Percentiles rank a stretch among this genome's conserved stretches.
phyloP scores from a whole-genome alignment of 2,888 invertebrate species.

The Unio pictorum region DNA sequence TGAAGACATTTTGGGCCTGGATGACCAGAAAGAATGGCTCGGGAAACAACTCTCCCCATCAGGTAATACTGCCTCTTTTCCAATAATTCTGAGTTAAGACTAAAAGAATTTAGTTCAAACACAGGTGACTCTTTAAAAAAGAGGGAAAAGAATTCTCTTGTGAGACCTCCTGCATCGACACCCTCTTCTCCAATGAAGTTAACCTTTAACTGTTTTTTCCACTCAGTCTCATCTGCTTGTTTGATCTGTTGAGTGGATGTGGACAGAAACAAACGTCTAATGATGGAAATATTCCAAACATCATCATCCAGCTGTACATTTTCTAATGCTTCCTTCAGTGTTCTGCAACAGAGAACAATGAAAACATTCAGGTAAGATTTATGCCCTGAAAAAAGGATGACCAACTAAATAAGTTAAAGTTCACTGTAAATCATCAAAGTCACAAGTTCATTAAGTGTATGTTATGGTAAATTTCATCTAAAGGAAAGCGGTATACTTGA shows the following conservation, averaged over 20 bases:
- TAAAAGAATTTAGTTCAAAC: conserved; percentile 14
- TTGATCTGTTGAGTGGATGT: conserved; percentile 13
- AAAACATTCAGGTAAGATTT: too few relatives aligned
- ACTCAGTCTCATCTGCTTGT: conserved; percentile 13
- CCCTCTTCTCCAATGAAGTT: conserved; percentile 20
- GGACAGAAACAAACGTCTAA: conserved; percentile 7
- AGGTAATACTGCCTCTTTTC: conserved; percentile 11
- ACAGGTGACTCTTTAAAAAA: conserved; percentile 12
- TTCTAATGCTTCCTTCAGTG: background rate
- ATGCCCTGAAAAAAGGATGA: too few relatives aligned
- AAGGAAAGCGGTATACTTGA: too few relatives aligned
- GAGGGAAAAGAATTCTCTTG: conserved; percentile 11
- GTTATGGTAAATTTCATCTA: too few relatives aligned
- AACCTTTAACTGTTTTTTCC: conserved; percentile 8
- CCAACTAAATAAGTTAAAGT: too few relatives aligned
- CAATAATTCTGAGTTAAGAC: conserved; percentile 11
- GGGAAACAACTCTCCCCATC: conserved; percentile 10
- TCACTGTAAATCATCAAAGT: too few relatives aligned
- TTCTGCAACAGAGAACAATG: background rate
- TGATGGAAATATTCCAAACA: conserved; percentile 7
- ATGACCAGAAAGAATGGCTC: conserved; percentile 12
- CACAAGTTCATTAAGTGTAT: too few relatives aligned
- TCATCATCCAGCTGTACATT: background rate
- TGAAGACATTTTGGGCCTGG: conserved; percentile 16
- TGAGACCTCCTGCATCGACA: conserved; percentile 18